These are phyloP conservation scores for Chunga burmeisteri DNA, from an alignment of 2,113 vertebrate genomes.

Conservation along the genomic window DNA sequence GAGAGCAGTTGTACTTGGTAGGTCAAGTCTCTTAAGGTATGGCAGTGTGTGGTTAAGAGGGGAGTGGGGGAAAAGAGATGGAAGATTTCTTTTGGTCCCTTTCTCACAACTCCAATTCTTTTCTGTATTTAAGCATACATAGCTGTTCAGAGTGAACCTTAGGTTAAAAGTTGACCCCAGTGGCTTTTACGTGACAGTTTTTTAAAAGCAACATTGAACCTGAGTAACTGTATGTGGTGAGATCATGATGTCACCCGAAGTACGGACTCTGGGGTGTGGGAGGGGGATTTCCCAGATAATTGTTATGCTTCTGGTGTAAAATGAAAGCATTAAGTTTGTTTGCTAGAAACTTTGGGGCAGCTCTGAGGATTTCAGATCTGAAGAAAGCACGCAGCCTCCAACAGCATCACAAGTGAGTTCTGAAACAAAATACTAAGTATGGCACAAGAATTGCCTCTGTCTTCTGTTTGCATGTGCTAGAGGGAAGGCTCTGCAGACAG, in stretches of 20 bases:
- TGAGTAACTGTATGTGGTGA: not conserved
- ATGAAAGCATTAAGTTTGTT: slow-evolving; percentile 37
- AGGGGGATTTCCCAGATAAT: slow-evolving; percentile 45
- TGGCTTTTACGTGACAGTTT: not conserved
- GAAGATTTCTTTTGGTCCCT: not conserved
- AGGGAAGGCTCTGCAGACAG: not conserved
- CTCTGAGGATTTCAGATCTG: not conserved
- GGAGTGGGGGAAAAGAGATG: not conserved
- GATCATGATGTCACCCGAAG: not conserved
- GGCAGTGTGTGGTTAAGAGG: not conserved
- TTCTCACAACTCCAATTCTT: not conserved
- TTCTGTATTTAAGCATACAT: not conserved
- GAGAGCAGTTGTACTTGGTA: not conserved
- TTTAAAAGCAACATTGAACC: not conserved
- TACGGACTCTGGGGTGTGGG: not conserved
- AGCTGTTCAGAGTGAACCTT: not conserved
- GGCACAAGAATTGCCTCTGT: not conserved
- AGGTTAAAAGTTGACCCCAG: not conserved
- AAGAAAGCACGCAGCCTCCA: not conserved
- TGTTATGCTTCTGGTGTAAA: slow-evolving; percentile 32
- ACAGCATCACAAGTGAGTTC: not conserved
- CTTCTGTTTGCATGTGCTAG: not conserved
- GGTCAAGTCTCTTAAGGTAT: not conserved
- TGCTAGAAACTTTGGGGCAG: slow-evolving; percentile 43
- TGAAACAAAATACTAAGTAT: not conserved